Conservation (phyloP, 2,797 vertebrate species). For the Betta splendens region DNA sequence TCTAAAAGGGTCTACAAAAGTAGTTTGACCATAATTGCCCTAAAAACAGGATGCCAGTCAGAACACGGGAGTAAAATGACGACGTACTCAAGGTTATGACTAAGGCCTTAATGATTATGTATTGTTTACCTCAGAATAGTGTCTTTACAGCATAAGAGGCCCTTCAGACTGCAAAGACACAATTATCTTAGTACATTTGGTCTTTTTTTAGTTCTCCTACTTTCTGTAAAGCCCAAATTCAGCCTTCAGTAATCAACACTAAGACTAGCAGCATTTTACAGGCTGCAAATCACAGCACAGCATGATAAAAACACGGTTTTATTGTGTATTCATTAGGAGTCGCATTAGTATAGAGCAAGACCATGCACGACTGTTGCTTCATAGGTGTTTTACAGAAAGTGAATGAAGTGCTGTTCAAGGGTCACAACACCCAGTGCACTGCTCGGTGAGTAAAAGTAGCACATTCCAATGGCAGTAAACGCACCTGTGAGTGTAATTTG, state of each 20-base stretch:
- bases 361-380: neutral
- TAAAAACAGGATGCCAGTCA: slow-evolving; percentile 34
- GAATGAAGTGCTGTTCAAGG: neutral
- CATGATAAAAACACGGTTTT: neutral
- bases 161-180: neutral
- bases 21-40: slow-evolving; percentile 32
- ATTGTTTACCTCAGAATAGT: slow-evolving; percentile 8
- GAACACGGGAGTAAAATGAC: slow-evolving; percentile 5
- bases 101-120: slow-evolving; percentile 2
- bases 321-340: neutral
- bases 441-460: slow-evolving; percentile 1
- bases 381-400: neutral
- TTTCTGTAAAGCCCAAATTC: neutral
- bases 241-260: neutral
- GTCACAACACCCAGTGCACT: neutral
- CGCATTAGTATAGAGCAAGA: neutral
- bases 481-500: neutral
- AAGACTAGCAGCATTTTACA: neutral
- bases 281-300: neutral
- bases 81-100: slow-evolving; percentile 1
- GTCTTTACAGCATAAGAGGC: neutral
- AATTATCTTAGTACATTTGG: neutral
- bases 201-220: neutral
- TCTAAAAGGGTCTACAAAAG: slow-evolving; percentile 38
- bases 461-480: neutral